Percentiles rank a stretch among this genome's conserved stretches.
Conservation (phyloP, 2,113 vertebrate genomes). For the Cavia aperea region DNA sequence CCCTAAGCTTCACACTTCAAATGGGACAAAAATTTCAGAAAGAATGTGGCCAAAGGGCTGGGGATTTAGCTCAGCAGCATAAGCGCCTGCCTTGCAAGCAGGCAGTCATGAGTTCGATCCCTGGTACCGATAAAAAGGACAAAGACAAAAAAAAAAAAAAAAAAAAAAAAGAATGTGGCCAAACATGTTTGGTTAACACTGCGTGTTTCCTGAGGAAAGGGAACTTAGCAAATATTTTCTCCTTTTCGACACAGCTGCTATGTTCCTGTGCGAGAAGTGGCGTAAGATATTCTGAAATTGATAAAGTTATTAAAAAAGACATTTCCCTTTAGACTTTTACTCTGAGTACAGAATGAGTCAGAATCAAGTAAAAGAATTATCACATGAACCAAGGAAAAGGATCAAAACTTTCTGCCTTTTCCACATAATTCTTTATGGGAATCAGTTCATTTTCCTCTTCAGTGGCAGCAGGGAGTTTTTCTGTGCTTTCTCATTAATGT, state of each 20-base stretch:
- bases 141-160: too few relatives aligned
- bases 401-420: conserved; percentile 5
- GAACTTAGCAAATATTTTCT: conserved; percentile 44
- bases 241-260: background rate
- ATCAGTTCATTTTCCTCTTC: background rate
- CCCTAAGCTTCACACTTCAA: background rate
- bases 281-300: background rate
- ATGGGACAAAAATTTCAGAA: background rate
- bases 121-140: too few relatives aligned
- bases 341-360: background rate
- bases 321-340: conserved; percentile 37
- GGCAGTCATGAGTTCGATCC: too few relatives aligned
- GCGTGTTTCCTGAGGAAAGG: conserved; percentile 43
- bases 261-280: conserved; percentile 13
- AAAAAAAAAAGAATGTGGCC: background rate
- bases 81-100: too few relatives aligned
- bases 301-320: background rate
- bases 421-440: background rate
- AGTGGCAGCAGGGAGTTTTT: background rate
- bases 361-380: conserved; percentile 2
- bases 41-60: background rate
- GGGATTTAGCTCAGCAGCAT: too few relatives aligned
- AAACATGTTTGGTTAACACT: conserved; percentile 31
- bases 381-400: background rate
- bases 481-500: background rate